These are phyloP conservation scores for Goniozus legneri DNA, from an alignment of 1,140 invertebrate species.

Conservation along the genomic window DNA sequence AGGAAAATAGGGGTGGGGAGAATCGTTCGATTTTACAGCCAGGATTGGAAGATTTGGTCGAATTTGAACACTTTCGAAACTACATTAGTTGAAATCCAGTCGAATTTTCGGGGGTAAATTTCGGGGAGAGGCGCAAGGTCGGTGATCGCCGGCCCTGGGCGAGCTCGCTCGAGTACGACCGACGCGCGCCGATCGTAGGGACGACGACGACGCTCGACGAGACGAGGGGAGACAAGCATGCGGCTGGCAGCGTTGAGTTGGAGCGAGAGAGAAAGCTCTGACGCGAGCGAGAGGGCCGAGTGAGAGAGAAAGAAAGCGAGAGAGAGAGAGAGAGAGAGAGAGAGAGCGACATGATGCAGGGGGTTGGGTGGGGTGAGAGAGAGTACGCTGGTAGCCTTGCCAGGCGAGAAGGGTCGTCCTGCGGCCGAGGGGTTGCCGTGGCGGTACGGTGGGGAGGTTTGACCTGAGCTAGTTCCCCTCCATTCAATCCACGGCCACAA, in stretches of 20 bases:
- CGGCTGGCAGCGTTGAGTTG: neutral
- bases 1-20: too few relatives aligned
- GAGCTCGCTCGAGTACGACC: neutral
- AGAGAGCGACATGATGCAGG: slow-evolving; percentile 5
- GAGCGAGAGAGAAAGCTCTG: neutral
- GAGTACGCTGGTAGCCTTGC: slow-evolving; percentile 1
- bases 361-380: slow-evolving; percentile 4
- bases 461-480: slow-evolving; percentile 52
- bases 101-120: neutral
- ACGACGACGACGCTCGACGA: neutral
- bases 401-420: neutral
- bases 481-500: slow-evolving; percentile 52
- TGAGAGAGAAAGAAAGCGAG: slow-evolving; percentile 15
- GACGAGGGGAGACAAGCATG: neutral
- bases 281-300: slow-evolving; percentile 9
- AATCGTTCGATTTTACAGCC: too few relatives aligned
- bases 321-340: slow-evolving; percentile 9
- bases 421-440: slow-evolving; percentile 8
- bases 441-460: slow-evolving; percentile 29
- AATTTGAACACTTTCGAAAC: too few relatives aligned
- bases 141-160: neutral
- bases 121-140: neutral
- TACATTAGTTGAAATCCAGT: neutral
- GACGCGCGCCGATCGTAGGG: neutral
- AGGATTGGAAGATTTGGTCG: too few relatives aligned